phyloP scores from a whole-genome alignment of 2,113 vertebrate genomes.

The Sceloporus tristichus region DNA sequence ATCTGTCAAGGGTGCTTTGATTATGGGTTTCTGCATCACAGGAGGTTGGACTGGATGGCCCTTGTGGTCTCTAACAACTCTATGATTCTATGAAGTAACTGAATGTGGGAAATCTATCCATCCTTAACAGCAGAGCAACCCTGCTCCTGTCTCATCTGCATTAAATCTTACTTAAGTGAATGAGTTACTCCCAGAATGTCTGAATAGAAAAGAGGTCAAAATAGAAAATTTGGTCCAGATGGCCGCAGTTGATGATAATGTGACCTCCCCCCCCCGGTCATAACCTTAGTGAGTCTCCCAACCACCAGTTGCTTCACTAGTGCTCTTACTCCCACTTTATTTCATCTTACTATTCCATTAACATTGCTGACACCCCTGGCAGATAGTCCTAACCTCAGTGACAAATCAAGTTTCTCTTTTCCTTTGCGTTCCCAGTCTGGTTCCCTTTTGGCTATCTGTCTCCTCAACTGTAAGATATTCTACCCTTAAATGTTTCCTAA shows the following conservation, averaged over 20 bases:
- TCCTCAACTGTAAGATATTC: not conserved
- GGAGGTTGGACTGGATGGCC: not conserved
- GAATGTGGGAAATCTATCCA: too few species aligned
- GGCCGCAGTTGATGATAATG: not conserved
- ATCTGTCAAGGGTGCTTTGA: not conserved
- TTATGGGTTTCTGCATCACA: not conserved
- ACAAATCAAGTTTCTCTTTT: not conserved
- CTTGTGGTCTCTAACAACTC: not conserved
- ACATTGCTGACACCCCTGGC: not conserved
- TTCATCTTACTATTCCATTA: not conserved
- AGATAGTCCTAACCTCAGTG: not conserved
- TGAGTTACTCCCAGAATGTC: too few species aligned
- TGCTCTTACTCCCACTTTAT: not conserved
- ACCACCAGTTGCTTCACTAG: not conserved
- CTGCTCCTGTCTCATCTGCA: too few species aligned
- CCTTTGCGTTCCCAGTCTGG: rapidly evolving
- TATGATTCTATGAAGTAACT: not conserved
- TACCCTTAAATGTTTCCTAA: not conserved
- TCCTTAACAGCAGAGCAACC: too few species aligned
- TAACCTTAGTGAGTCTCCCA: not conserved
- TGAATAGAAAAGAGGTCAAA: too few species aligned
- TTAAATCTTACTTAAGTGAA: too few species aligned
- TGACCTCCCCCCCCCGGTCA: too few species aligned
- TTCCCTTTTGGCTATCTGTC: not conserved
- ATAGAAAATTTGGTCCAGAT: too few species aligned